Base-by-base conservation (phyloP, 2,888 invertebrate species). In the Lepidochrysops patricia region DNA sequence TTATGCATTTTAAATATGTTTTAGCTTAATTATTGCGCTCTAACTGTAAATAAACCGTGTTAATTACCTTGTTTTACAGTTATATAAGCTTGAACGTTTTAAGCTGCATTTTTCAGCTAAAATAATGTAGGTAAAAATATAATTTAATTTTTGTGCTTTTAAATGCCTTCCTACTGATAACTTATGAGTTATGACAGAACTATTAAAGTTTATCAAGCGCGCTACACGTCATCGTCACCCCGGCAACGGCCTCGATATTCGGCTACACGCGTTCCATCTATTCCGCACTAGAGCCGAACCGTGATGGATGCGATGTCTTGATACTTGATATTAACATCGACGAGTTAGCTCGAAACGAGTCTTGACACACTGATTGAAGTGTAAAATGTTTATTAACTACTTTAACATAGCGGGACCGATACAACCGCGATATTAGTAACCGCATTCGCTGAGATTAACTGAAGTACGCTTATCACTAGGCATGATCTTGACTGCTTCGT, bases 201-300 rank as follows among this genome's bases (percentile, higher is more conserved):
- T 79, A 79, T 73, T 81, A 84, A 81, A 54, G 26, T n/a, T 1
- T 1, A 0, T 62, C 26, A 6, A 13, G 62, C 72, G 57, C 1
- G 6, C 56, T 69, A 69, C 58, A 75, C 73, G 68, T 75, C 73
- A 71, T 71, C 73, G 70, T 71, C 75, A 79, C 81, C 82, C 79
- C 78, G 75, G 72, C 70, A 68, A 70, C 80, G 87, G 83, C 87
- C 87, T 84, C 87, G 83, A 83, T 86, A 82, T 80, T 83, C 78
- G 77, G 78, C 67, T 67, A 69, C 64, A 68, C 70, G 73, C 78
- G 76, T 73, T 80, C 75, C 76, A 79, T 77, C 80, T 76, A 78
- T 76, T 75, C 74, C 74, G 77, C 78, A 79, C 60, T 60, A 63
- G 61, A 66, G 63, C 66, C 63, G 64, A 66, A 65, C 65, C 64